Base-by-base conservation (phyloP, 1,140 invertebrate genomes). In the Meloidogyne exigua region DNA sequence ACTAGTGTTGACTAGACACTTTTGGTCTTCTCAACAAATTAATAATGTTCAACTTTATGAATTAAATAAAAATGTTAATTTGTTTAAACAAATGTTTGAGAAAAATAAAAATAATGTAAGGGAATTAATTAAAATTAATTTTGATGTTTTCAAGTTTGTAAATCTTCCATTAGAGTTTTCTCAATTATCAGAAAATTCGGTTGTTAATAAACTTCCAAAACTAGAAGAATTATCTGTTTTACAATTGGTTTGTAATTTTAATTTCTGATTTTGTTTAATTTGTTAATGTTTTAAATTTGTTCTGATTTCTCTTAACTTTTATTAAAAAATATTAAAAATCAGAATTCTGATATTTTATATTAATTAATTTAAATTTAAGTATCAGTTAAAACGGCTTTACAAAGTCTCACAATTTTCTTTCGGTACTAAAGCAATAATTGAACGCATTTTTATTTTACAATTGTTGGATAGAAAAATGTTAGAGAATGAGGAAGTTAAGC, bases 21-120 rank as follows among this genome's bases (percentile, higher is more conserved):
- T 57, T 57, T 57, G 18, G 49, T n/a, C 49, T n/a, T n/a, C 49
- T 57, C 49, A 57, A 57, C 49, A 57, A 57, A 57, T n/a, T 57
- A n/a, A 12, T 57, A 4, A n/a, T 7, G 18, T 57, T 57, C 49
- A 57, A 57, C n/a, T 57, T 9, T n/a, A 57, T n/a, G 49, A 57
- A 57, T 57, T 57, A n/a, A 57, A n/a, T 2, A 2, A n/a, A 57
- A 57, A n/a, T 57, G 1, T n/a, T n/a, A n/a, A n/a, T 57, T n/a
- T 57, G n/a, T 57, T n/a, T 5, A 7, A 57, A 57, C 49, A 57
- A n/a, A n/a, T 57, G n/a, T 57, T n/a, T 0, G 18, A 57, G 9
- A 57, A 5, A 7, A 57, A 57, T n/a, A 57, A 57, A 57, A 57
- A 49, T 32, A 32, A 9, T 57, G 49, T 57, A 57, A 57, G 5